Evolutionary conservation across 1,140 invertebrate species (phyloP), one percentile per base, ranked within the genome.

Genomic region (Drosophila nebulosa): DNA sequence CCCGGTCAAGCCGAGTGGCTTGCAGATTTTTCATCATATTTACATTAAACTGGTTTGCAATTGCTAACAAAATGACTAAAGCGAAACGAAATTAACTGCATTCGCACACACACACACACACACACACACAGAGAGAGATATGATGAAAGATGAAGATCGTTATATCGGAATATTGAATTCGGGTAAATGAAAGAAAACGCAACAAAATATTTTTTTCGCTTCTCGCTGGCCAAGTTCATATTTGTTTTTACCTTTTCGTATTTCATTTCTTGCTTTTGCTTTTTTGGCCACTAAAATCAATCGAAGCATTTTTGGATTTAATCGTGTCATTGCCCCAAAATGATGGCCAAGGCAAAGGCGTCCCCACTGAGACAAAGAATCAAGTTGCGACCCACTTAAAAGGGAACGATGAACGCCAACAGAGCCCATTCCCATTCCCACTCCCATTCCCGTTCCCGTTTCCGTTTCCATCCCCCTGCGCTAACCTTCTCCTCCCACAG

Each of bases 271-370:
- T 46, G 18, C 18, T 18, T 21, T 57, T 46, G 12, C 36, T 52
- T 58, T 39, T 42, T 46, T 46, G 39, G 39, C 16, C 39, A 46
- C 18, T 56, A 57, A 71, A 70, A 66, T 70, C 63, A 65, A 70
- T 69, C 66, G 60, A 32, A 36, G 10, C 35, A 35, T 58, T 35
- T 55, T 57, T 12, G 30, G 60, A 51, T 50, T 86, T 78, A 86
- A 81, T 81, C 78, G 72, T 88, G 83, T 88, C 83, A 83, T 89
- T 88, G 83, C 78, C 83, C 83, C 75, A 86, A 88, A 83, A 72
- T 86, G 78, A 65, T 78, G 69, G 69, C 63, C 79, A 64, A 70
- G 55, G 62, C 77, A 73, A 78, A 64, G 56, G 59, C 69, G 62
- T 63, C 60, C 74, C 72, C 72, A 75, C 16, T 10, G 39, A 75